Conservation (phyloP, 2,113 vertebrate species). For the Ophthalmotilapia sp. region DNA sequence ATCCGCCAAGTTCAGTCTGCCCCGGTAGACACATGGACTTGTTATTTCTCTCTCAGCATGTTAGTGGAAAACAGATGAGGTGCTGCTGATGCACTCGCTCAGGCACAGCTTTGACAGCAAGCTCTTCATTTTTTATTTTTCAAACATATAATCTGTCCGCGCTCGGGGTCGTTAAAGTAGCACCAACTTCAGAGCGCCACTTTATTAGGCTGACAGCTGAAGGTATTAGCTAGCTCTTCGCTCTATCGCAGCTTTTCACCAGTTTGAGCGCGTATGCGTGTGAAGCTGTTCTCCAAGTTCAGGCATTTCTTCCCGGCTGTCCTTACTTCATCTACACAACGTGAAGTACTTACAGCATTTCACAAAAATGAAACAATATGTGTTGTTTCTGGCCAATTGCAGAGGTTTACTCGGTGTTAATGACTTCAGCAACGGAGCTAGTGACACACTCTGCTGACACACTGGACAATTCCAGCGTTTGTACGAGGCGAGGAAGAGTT, state of each 20-base stretch:
- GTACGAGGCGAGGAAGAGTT: conserved; percentile 5
- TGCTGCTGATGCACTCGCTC: neutral
- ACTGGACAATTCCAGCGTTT: conserved; percentile 4
- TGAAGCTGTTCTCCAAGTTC: neutral
- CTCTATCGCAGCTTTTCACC: conserved; percentile 1
- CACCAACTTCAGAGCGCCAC: neutral
- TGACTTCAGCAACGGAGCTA: conserved; percentile 10
- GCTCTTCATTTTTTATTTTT: neutral
- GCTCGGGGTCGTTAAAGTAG: conserved; percentile 40
- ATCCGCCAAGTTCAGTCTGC: conserved; percentile 43
- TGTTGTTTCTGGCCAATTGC: conserved; percentile 42
- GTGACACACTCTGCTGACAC: conserved; percentile 34
- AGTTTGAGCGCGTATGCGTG: neutral
- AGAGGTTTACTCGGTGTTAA: conserved; percentile 6
- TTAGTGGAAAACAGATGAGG: conserved; percentile 55
- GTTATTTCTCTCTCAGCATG: conserved; percentile 38
- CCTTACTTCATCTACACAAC: neutral
- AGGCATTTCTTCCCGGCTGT: neutral
- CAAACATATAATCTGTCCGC: conserved; percentile 36
- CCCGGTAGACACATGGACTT: conserved; percentile 6
- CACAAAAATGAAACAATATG: neutral
- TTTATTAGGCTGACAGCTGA: conserved; percentile 18
- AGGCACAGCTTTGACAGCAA: conserved; percentile 20
- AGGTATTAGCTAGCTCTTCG: conserved; percentile 1
- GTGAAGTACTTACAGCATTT: neutral